These are phyloP conservation scores for Agraylea sexmaculata DNA, from an alignment of 1,140 invertebrate genomes.

Conservation along the genomic window DNA sequence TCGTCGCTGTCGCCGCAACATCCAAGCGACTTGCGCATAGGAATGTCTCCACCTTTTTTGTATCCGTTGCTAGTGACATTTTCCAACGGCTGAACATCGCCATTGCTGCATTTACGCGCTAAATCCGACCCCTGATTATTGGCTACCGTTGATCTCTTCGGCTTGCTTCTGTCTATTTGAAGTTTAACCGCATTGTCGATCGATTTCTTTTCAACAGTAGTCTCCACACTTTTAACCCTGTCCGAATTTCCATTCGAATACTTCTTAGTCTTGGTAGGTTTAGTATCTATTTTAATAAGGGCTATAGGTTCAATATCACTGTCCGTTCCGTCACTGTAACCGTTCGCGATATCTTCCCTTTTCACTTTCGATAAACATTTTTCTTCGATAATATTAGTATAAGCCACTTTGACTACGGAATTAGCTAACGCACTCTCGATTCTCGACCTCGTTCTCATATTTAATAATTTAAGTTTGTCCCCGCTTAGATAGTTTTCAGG, in stretches of 20 bases:
- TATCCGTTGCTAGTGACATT: constrained; percentile 3
- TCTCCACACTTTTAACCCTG: constrained; percentile 8
- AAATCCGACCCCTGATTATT: constrained; percentile 7
- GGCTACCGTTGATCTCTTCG: constrained; percentile 2
- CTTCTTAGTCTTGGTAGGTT: constrained; percentile 34
- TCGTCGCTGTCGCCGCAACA: constrained; percentile 12
- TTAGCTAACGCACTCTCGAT: constrained; percentile 5
- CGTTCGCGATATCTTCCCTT: constrained; percentile 34
- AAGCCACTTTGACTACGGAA: constrained; percentile 17
- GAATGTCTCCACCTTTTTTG: background rate
- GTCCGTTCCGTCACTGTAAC: constrained; percentile 36
- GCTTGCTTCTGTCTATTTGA: background rate
- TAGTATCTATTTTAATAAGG: constrained; percentile 33
- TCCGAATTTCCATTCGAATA: constrained; percentile 12
- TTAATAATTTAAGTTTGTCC: constrained; percentile 11
- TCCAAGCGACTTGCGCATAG: background rate
- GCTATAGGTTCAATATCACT: constrained; percentile 33
- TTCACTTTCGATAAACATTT: constrained; percentile 34
- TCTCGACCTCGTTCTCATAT: constrained; percentile 3
- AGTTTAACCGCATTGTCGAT: constrained; percentile 8
- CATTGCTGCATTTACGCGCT: background rate
- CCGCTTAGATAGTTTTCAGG: constrained; percentile 1
- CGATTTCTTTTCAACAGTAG: background rate
- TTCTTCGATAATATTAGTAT: constrained; percentile 23
- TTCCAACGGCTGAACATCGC: no score